A percentile compares a stretch with the other conserved stretches of the same genome.
These are phyloP conservation scores for Meiosimyza platycephala DNA, from an alignment of 2,888 invertebrate genomes.

Conservation along the genomic window DNA sequence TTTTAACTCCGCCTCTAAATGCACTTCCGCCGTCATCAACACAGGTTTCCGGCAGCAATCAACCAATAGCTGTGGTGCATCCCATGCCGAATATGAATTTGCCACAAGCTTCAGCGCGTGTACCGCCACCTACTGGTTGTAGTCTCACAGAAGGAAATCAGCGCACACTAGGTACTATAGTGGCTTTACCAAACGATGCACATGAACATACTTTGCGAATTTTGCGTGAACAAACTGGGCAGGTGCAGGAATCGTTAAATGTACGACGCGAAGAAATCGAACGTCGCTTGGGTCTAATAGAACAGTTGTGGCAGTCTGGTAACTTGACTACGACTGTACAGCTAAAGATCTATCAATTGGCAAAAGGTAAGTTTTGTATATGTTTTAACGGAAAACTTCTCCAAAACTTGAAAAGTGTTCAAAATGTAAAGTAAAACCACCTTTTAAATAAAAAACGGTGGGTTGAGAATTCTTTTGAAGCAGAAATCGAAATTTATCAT, in stretches of 20 bases:
- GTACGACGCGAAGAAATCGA: conserved; percentile 54
- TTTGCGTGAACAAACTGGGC: conserved; percentile 48
- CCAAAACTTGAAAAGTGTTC: no score
- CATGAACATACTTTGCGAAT: conserved; percentile 45
- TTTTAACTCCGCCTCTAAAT: conserved; percentile 38
- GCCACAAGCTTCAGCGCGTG: conserved; percentile 24
- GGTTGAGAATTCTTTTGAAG: no score
- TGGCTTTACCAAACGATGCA: conserved; percentile 47
- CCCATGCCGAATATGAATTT: conserved; percentile 49
- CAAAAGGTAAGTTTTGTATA: conserved; percentile 45
- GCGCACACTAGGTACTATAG: conserved; percentile 34
- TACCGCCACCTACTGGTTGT: conserved; percentile 9
- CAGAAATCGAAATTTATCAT: no score
- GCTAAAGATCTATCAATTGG: conserved; percentile 53
- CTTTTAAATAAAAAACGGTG: no score
- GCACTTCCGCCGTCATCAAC: conserved; percentile 44
- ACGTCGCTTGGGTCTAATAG: conserved; percentile 53
- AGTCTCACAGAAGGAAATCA: conserved; percentile 17
- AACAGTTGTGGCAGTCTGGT: conserved; percentile 55
- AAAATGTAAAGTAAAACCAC: no score
- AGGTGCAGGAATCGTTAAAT: conserved; percentile 51
- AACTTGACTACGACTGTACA: conserved; percentile 51
- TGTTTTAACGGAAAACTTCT: background rate
- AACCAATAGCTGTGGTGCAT: conserved; percentile 56
- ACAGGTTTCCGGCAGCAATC: conserved; percentile 42